Evolutionary conservation across 2,113 vertebrate genomes (phyloP).

Genomic region (Spheniscus mendiculus): DNA sequence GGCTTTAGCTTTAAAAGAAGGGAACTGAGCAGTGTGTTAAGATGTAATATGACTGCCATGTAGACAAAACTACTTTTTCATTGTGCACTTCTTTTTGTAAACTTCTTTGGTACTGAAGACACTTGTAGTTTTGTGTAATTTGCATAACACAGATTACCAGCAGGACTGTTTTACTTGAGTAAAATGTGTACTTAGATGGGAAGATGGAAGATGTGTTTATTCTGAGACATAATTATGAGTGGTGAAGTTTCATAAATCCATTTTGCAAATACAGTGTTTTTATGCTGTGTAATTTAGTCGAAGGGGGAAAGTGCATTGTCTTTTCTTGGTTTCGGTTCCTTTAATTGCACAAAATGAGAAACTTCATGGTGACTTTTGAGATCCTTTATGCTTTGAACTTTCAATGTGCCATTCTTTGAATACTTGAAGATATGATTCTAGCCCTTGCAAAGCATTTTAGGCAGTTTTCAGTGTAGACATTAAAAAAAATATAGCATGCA

Average conservation of each 20-base stretch:
- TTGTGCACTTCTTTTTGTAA: neutral
- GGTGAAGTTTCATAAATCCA: neutral
- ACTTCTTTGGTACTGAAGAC: neutral
- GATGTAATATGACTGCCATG: neutral
- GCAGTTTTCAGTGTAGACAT: neutral
- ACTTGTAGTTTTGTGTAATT: neutral
- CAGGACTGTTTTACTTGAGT: neutral
- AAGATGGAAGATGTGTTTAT: slow-evolving; percentile 13
- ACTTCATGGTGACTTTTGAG: neutral
- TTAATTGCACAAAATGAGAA: neutral
- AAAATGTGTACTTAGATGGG: neutral
- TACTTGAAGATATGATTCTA: neutral
- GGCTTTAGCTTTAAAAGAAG: neutral
- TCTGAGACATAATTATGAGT: neutral
- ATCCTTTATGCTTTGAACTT: neutral
- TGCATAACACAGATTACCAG: neutral
- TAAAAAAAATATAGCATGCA: neutral
- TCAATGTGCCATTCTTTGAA: neutral
- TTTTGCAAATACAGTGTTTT: neutral
- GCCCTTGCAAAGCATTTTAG: neutral
- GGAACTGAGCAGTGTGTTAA: neutral
- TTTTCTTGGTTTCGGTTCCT: neutral
- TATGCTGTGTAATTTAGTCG: neutral
- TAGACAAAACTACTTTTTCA: neutral
- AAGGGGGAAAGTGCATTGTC: neutral